Percentiles rank a stretch among this genome's conserved stretches.
phyloP scores from a whole-genome alignment of 2,888 invertebrate species.

The Rhodophaea formosa region DNA sequence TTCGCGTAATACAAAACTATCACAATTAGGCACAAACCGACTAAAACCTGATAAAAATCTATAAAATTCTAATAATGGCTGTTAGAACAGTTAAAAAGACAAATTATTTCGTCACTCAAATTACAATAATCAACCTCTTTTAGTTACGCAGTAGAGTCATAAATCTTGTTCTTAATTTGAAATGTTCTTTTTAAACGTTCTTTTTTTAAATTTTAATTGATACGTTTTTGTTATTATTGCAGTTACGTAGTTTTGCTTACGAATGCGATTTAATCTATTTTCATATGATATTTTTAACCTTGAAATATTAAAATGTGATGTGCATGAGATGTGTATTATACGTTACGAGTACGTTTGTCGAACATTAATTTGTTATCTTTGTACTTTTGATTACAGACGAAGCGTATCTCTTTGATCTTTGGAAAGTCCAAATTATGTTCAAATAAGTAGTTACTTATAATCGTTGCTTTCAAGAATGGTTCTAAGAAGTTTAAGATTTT shows the following conservation, averaged over 20 bases:
- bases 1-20: constrained; percentile 37
- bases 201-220: constrained; percentile 11
- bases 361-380: no score
- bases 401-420: no score
- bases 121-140: constrained; percentile 13
- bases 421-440: no score
- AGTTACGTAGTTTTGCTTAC: neutral
- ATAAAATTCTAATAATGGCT: constrained; percentile 38
- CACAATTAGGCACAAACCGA: constrained; percentile 40
- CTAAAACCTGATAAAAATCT: constrained; percentile 49
- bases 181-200: constrained; percentile 1
- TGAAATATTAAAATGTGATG: neutral
- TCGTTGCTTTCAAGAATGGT: no score
- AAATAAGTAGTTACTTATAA: no score
- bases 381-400: no score
- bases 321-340: no score
- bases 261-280: no score
- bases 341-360: no score
- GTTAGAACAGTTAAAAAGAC: constrained; percentile 40
- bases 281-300: neutral
- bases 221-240: constrained; percentile 11
- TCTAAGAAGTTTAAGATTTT: no score
- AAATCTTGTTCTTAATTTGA: constrained; percentile 16
- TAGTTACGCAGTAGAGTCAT: constrained; percentile 4
- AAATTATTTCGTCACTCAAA: constrained; percentile 20